Conservation (phyloP, 1,140 invertebrate species). For the Laodelphax striatellus region DNA sequence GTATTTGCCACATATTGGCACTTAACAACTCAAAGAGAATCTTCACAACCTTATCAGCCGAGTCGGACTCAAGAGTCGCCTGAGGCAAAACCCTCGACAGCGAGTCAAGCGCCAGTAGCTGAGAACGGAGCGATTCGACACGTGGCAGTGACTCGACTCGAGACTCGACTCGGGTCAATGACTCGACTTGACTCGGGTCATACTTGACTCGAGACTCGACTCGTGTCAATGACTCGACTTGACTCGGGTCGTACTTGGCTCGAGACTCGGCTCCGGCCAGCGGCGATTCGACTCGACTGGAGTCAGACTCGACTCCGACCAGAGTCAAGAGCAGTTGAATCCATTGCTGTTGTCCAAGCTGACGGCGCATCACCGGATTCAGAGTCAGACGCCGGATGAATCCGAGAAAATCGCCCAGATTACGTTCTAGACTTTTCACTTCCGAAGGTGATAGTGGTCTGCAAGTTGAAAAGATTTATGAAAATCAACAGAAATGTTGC, state of each 20-base stretch:
- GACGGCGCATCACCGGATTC: constrained; percentile 31
- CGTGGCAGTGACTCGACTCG: constrained; percentile 20
- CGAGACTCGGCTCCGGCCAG: constrained; percentile 29
- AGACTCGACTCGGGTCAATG: background rate
- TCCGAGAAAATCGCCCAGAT: constrained; percentile 42
- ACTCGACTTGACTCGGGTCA: constrained; percentile 9
- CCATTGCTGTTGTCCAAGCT: constrained; percentile 38
- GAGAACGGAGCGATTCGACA: constrained; percentile 35
- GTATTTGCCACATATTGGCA: constrained; percentile 44
- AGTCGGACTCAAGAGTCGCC: constrained; percentile 14
- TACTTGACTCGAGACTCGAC: constrained; percentile 9
- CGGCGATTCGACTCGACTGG: background rate
- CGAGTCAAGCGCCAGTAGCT: constrained; percentile 41
- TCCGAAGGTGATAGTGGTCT: background rate
- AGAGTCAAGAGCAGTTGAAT: constrained; percentile 37
- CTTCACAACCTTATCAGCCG: constrained; percentile 35
- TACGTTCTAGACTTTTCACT: constrained; percentile 24
- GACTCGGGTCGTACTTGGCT: background rate
- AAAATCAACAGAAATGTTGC: no score
- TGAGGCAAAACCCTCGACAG: constrained; percentile 1
- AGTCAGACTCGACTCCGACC: constrained; percentile 24
- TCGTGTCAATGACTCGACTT: background rate
- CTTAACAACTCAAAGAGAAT: constrained; percentile 42
- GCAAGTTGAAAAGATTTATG: no score
- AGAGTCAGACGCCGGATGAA: constrained; percentile 40